These are phyloP conservation scores for Brachystomella parvula DNA, from an alignment of 1,140 invertebrate species.

Conservation along the genomic window DNA sequence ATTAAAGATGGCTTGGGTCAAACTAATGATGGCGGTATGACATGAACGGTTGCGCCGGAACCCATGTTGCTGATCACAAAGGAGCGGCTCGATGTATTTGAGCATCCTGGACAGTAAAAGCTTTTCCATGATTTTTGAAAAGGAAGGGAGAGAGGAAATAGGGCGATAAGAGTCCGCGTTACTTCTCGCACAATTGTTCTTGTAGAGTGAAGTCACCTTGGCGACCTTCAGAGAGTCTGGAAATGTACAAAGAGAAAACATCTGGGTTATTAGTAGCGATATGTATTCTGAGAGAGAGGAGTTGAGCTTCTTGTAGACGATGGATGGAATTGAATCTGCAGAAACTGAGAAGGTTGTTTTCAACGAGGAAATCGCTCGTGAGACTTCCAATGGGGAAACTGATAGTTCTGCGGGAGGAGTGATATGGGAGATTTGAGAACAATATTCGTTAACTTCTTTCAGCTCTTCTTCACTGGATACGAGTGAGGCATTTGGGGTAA, in stretches of 20 bases:
- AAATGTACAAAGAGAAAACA: not conserved
- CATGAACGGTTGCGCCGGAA: not conserved
- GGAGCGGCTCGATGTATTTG: not conserved
- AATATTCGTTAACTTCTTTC: no score
- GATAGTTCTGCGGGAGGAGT: not conserved
- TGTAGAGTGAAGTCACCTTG: not conserved
- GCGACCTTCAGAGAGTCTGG: not conserved
- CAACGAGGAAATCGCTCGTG: not conserved
- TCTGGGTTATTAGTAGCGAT: not conserved
- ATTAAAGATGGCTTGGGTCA: not conserved
- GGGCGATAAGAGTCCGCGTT: not conserved
- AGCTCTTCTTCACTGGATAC: not conserved
- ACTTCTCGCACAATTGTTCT: not conserved
- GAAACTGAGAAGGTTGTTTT: not conserved
- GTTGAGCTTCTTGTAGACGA: not conserved
- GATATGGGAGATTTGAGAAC: no score
- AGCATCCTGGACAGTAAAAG: not conserved
- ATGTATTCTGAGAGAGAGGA: not conserved
- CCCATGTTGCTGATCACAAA: constrained; percentile 1
- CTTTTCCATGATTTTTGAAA: not conserved
- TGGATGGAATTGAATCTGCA: not conserved
- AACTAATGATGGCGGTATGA: not conserved
- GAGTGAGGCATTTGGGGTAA: not conserved
- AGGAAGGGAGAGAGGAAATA: not conserved
- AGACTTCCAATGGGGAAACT: not conserved